These are phyloP conservation scores for Calypte anna DNA, from an alignment of 2,113 vertebrate genomes.

Conservation along the genomic window DNA sequence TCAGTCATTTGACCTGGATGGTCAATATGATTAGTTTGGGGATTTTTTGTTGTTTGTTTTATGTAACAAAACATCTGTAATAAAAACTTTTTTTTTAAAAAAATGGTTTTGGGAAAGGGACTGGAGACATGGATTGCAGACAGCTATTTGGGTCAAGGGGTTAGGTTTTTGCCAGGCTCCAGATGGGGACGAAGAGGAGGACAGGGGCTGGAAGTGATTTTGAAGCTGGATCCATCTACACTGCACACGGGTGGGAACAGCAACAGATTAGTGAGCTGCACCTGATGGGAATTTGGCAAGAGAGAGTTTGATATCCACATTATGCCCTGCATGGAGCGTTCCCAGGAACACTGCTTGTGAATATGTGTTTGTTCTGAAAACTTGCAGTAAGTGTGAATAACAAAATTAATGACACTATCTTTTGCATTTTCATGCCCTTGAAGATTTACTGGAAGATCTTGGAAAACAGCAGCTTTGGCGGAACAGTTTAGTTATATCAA, in stretches of 20 bases:
- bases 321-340: neutral
- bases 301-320: rapidly evolving
- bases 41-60: neutral
- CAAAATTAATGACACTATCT: neutral
- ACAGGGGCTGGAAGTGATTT: neutral
- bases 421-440: neutral
- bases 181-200: neutral
- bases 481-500: slow-evolving; percentile 28
- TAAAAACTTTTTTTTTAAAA: neutral
- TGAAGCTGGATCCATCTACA: neutral
- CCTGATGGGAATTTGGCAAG: neutral
- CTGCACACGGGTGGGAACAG: neutral
- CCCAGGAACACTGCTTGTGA: neutral
- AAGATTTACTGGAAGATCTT: slow-evolving; percentile 38
- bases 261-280: neutral
- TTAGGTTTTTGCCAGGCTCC: slow-evolving; percentile 41
- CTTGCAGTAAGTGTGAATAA: neutral
- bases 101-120: slow-evolving; percentile 25
- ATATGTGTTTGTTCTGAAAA: neutral
- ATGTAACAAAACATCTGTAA: slow-evolving; percentile 34
- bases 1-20: neutral
- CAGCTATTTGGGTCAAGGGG: slow-evolving; percentile 34
- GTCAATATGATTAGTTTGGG: neutral
- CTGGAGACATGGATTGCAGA: neutral
- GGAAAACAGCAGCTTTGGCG: slow-evolving; percentile 28